Evolutionary conservation across 2,888 invertebrate genomes (phyloP), one percentile per base, ranked within the genome.

Genomic region (Melieria crassipennis): DNA sequence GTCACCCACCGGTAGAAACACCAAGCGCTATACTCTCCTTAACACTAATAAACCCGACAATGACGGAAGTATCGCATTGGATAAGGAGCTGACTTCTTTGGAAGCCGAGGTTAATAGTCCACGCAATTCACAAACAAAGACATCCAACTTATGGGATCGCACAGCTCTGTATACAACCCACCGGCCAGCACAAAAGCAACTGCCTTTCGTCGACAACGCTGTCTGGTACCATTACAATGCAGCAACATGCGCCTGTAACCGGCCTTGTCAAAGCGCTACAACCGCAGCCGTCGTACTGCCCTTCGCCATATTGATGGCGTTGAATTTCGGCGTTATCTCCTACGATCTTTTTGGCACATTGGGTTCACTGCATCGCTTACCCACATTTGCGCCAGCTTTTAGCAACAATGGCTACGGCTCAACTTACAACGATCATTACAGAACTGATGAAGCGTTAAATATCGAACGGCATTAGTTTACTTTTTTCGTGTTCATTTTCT

Each of bases 301-400:
- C 0, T 76, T 79, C 2, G 52, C 78, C 0, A 10, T 82, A 50
- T 58, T 83, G 0, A n/a, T 83, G 6, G 77, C 79, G 0, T 57
- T 83, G 5, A 81, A 83, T 72, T 47, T 83, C 0, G 79, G 79
- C 0, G 76, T 79, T 0, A 64, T 82, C 42, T 72, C 79, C 0
- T 82, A 79, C 47, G 75, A 80, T 72, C 70, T 82, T 5, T 70
- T 81, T 1, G 78, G 77, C 1, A 46, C 80, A 6, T 62, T 78
- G 42, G 76, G 78, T 1, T 52, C 81, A 9, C 74, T 78, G 1
- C 75, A 77, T 4, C 76, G 78, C 50, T 7, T 77, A 57, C 74
- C 52, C 4, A 9, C 52, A 52, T 6, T 52, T 7, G 52, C 11
- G 4, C 11, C 11, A 52, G 13, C 13, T 10, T 7, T 13, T 4